Evolutionary conservation across 2,113 vertebrate species (phyloP), one percentile per base, ranked within the genome.

Genomic region (Hemibagrus wyckioides): DNA sequence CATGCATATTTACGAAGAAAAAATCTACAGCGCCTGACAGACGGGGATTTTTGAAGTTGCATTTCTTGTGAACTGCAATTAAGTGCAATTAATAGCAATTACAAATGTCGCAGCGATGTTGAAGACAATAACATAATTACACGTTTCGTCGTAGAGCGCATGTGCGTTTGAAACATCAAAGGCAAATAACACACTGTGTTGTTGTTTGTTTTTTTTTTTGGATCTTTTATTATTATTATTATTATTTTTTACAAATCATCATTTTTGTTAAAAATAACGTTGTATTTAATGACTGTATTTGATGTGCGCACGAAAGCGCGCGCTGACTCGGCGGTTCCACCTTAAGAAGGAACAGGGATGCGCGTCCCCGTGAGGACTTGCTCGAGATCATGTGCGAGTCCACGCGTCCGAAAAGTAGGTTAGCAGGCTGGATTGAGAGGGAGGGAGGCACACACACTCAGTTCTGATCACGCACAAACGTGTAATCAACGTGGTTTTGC

Each of bases 331-430:
- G 65, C 56, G 48, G 83, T 83, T 85, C 90, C 89, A 84, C 94
- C 94, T 95, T 95, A 95, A 95, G 89, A 91, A 87, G 91, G 88
- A 91, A 28, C 79, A 79, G 89, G 90, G 54, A 39, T 83, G 94
- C 92, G 93, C 93, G 93, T 83, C 11, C 92, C 92, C 94, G 93
- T 90, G 93, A 83, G 85, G 48, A 79, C 75, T 91, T 28, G 13
- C 6, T 44, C 92, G 94, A 93, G 94, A 95, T 95, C 95, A 95
- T 95, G 94, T 95, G 95, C 94, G 93, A 95, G 94, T 94, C 94
- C 94, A 95, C 92, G 95, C 94, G 94, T 84, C 71, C 91, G 90
- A 76, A 95, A 95, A 95, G 94, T 95, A 92, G 95, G 95, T 95
- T 95, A 95, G 93, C 94, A 94, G 93, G 93, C 88, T 94, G 94